phyloP scores from a whole-genome alignment of 2,113 vertebrate species.

The Noctilio leporinus region DNA sequence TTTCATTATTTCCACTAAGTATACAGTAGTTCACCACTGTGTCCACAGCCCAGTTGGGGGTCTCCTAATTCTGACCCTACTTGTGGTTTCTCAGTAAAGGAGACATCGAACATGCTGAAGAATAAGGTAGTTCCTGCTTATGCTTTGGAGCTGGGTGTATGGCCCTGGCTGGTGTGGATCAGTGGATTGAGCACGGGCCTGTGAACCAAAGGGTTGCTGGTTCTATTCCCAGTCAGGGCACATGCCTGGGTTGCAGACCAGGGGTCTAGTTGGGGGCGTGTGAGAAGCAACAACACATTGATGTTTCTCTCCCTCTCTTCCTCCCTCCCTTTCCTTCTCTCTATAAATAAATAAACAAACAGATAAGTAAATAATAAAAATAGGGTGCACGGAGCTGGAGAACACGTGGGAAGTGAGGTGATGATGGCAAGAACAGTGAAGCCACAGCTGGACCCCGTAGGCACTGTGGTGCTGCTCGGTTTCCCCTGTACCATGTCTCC shows the following conservation, averaged over 20 bases:
- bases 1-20: neutral
- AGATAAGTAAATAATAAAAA: too few species aligned
- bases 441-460: accelerated
- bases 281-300: too few species aligned
- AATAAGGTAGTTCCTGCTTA: neutral
- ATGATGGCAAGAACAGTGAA: neutral
- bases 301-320: too few species aligned
- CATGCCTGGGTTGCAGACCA: too few species aligned
- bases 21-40: neutral
- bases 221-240: too few species aligned
- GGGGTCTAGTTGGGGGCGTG: too few species aligned
- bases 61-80: neutral
- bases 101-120: neutral
- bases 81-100: neutral
- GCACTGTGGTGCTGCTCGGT: neutral
- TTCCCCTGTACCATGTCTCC: neutral
- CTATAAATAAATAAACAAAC: too few species aligned
- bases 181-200: too few species aligned
- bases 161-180: too few species aligned
- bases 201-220: too few species aligned
- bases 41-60: neutral
- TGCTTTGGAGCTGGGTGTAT: neutral
- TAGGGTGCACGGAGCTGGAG: neutral
- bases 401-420: accelerated
- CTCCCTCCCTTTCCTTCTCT: too few species aligned